A percentile compares a stretch with the other conserved stretches of the same genome.
phyloP scores from a whole-genome alignment of 1,140 invertebrate genomes.

The Gonioctena quinquepunctata region DNA sequence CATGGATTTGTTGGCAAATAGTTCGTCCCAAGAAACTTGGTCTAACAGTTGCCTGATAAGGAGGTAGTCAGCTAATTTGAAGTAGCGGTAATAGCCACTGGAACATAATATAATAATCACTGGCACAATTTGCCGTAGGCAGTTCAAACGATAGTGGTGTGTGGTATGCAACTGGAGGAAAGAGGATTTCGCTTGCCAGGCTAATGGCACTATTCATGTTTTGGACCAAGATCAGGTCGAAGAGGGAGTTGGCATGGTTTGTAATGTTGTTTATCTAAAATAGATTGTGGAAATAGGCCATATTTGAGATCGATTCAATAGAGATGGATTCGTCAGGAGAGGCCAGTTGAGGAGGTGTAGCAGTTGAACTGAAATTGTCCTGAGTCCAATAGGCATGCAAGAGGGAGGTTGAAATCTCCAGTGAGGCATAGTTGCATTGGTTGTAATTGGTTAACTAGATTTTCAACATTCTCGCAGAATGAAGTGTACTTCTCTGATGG shows the following conservation, averaged over 20 bases:
- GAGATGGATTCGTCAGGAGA: not conserved
- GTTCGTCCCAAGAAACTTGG: too few relatives aligned
- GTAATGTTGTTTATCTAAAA: not conserved
- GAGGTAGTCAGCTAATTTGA: too few relatives aligned
- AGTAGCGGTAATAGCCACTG: too few relatives aligned
- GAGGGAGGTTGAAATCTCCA: not conserved
- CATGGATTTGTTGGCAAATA: too few relatives aligned
- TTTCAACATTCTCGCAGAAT: not conserved
- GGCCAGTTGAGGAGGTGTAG: not conserved
- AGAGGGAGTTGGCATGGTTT: not conserved
- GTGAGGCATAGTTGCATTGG: not conserved
- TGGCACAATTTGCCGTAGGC: too few relatives aligned
- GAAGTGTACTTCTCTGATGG: not conserved
- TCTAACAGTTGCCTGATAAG: too few relatives aligned
- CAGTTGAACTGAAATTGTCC: not conserved
- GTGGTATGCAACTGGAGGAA: not conserved
- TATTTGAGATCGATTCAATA: not conserved
- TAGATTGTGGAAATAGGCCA: not conserved
- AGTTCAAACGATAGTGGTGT: not conserved
- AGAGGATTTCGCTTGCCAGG: not conserved
- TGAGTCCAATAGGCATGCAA: not conserved
- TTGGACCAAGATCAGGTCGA: not conserved
- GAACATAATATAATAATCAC: too few relatives aligned
- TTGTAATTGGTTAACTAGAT: not conserved
- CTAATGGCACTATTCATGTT: not conserved